Evolutionary conservation across 2,888 invertebrate species (phyloP).

Genomic region (Caenorhabditis zanzibari): DNA sequence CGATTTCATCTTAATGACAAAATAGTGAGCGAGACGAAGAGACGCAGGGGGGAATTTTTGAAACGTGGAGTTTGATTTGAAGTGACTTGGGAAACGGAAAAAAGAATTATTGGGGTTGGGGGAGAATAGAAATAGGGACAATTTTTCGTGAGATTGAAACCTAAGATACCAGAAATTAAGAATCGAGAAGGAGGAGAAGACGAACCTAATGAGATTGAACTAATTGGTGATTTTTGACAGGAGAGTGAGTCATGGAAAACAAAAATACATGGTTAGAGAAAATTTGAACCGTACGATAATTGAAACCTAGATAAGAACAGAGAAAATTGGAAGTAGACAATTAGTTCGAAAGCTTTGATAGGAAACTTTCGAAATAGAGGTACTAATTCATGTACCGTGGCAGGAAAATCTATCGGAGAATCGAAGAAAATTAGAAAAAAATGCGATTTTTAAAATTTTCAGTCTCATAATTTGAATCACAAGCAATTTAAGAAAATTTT

Average conservation of each 20-base stretch:
- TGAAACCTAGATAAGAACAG: neutral
- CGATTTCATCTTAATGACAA: constrained; percentile 23
- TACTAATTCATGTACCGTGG: too few relatives aligned
- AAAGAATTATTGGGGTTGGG: constrained; percentile 14
- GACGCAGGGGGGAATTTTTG: constrained; percentile 46
- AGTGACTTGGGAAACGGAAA: constrained; percentile 45
- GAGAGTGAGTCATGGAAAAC: constrained; percentile 5
- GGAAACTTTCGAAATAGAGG: too few relatives aligned
- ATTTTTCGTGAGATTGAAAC: constrained; percentile 30
- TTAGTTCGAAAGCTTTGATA: too few relatives aligned
- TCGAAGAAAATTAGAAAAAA: too few relatives aligned
- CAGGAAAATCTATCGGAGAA: too few relatives aligned
- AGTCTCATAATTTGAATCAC: too few relatives aligned
- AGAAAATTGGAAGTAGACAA: too few relatives aligned
- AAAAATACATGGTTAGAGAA: neutral
- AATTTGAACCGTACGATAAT: neutral
- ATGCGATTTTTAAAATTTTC: too few relatives aligned
- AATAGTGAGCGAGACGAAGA: constrained; percentile 46
- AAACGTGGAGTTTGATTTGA: constrained; percentile 58
- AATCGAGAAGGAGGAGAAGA: neutral
- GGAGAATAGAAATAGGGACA: neutral
- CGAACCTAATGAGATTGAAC: constrained; percentile 33
- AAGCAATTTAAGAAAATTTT: too few relatives aligned
- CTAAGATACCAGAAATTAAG: constrained; percentile 18
- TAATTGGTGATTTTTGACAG: constrained; percentile 28